Evolutionary conservation across 2,888 invertebrate species (phyloP).

Genomic region (Mellilla xanthometata): DNA sequence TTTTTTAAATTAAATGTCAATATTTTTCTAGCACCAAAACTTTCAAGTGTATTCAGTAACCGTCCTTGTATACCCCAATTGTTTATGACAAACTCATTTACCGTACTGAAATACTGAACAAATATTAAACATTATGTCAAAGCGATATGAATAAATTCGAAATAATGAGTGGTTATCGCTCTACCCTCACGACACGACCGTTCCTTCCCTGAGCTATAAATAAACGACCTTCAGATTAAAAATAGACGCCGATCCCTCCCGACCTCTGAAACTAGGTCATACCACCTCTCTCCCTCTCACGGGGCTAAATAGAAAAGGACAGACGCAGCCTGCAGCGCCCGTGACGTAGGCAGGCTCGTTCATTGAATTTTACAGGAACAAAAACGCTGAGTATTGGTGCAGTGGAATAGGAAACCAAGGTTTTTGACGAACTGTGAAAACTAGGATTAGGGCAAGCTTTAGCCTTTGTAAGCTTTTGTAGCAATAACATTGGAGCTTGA

Average conservation of each 20-base stretch:
- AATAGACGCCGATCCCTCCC: slow-evolving; percentile 77
- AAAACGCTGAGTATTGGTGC: slow-evolving; percentile 50
- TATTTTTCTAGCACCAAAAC: too few relatives aligned
- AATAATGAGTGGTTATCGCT: slow-evolving; percentile 21
- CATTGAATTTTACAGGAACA: slow-evolving; percentile 74
- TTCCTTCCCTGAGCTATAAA: slow-evolving; percentile 66
- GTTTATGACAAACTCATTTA: too few relatives aligned
- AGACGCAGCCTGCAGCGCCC: slow-evolving; percentile 56
- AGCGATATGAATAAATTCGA: slow-evolving; percentile 23
- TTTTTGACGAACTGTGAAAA: slow-evolving; percentile 4
- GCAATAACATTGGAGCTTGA: too few relatives aligned
- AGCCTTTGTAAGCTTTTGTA: too few relatives aligned
- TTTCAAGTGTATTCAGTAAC: too few relatives aligned
- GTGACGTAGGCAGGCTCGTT: slow-evolving; percentile 73
- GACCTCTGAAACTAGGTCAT: slow-evolving; percentile 77
- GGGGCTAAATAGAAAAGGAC: slow-evolving; percentile 44
- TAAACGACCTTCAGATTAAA: slow-evolving; percentile 82
- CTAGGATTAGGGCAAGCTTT: too few relatives aligned
- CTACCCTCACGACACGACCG: slow-evolving; percentile 37
- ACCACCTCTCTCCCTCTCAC: slow-evolving; percentile 49
- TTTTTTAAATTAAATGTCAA: too few relatives aligned
- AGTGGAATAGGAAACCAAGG: slow-evolving; percentile 40
- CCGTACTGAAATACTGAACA: too few relatives aligned
- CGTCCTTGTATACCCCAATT: too few relatives aligned
- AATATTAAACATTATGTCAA: not conserved